Conservation (phyloP, 2,113 vertebrate genomes). For the Bettongia penicillata region DNA sequence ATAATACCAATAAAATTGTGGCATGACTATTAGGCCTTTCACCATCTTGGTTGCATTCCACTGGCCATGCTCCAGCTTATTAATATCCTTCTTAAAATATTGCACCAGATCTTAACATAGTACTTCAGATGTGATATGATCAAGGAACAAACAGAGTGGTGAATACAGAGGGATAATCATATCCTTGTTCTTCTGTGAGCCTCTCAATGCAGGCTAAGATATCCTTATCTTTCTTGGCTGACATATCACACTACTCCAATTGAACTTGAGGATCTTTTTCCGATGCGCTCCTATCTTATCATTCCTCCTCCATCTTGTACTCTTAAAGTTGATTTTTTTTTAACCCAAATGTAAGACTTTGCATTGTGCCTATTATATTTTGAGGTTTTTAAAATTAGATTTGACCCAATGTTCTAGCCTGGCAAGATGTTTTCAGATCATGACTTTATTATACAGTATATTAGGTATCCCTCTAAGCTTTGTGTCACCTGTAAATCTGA, state of each 20-base stretch:
- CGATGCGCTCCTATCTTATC: neutral
- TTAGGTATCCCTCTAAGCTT: neutral
- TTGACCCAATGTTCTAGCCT: neutral
- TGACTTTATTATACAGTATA: neutral
- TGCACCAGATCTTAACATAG: neutral
- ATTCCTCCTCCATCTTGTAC: neutral
- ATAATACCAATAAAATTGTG: neutral
- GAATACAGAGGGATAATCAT: neutral
- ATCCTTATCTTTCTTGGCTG: neutral
- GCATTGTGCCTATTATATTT: neutral
- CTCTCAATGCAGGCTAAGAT: neutral
- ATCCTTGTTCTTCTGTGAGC: neutral
- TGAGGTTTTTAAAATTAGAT: neutral
- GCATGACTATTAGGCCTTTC: neutral
- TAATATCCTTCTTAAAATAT: neutral
- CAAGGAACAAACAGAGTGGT: neutral
- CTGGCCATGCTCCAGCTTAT: neutral
- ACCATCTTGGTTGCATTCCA: neutral
- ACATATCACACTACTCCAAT: neutral
- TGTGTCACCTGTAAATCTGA: neutral
- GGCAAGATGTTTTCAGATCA: neutral
- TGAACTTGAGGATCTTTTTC: neutral
- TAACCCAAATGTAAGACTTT: neutral
- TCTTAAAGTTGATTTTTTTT: neutral
- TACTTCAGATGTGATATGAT: neutral